Base-by-base conservation (phyloP, 2,888 invertebrate genomes). In the Laspeyria flexula region DNA sequence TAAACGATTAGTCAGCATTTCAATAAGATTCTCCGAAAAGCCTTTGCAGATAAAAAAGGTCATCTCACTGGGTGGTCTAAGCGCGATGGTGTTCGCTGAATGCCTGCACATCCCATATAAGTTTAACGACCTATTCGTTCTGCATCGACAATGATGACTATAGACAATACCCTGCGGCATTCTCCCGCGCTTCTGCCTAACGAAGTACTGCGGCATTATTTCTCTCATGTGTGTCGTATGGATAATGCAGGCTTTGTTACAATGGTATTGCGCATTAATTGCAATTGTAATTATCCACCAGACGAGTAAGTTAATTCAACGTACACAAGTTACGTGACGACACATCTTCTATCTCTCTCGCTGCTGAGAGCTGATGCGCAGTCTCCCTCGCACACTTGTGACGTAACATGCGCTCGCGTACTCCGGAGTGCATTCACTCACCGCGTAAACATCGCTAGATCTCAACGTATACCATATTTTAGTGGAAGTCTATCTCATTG, bases 391-490 rank as follows among this genome's bases (percentile, higher is more conserved):
- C 73, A 55, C 77, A 43, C 42, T 61, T 62, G 77, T 82, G 80
- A 84, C 79, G 85, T 75, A 77, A 79, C 25, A 7, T 58, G 74
- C 75, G 79, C 77, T 63, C 74, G 79, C 79, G 80, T 71, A 70
- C 66, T 65, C 65, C 60, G 39, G 74, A 79, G 83, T 88, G 88
- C 90, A 88, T 89, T 90, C 90, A 88, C 88, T 86, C 80, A 67
- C 73, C 69, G 73, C 72, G 81, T 84, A 83, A 86, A 82, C 84
- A 79, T 75, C 82, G 79, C 75, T 74, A 83, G 79, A 82, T 69
- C 60, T 72, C 53, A 74, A 77, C 79, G 80, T 75, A 69, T 37
- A 47, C 54, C n/a, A 47, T 45, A 58, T 62, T 58, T 30, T 16
- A 34, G 7, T 18, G 3, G 34, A 33, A 33, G 33, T 34, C 33